Evolutionary conservation across 2,797 vertebrate species (phyloP).

Genomic region (Tympanoctomys barrerae): DNA sequence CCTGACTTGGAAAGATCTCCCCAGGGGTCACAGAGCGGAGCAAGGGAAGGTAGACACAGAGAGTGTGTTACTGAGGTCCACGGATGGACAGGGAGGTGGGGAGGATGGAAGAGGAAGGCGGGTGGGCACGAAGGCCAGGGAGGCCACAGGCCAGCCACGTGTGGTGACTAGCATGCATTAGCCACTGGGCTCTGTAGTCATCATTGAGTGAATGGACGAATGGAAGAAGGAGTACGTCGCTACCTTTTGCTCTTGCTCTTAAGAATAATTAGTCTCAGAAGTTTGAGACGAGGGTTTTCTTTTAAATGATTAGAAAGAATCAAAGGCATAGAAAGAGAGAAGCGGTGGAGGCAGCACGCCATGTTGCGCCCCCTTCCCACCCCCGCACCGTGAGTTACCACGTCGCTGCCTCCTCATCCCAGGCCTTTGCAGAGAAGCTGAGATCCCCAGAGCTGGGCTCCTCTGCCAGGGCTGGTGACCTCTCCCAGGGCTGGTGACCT

Average conservation of each 20-base stretch:
- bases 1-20: neutral
- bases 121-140: neutral
- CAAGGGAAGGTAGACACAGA: neutral
- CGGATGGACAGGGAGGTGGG: fast-evolving
- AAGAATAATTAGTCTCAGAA: neutral
- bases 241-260: neutral
- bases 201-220: neutral
- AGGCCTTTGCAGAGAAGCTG: neutral
- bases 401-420: neutral
- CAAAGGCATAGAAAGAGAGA: neutral
- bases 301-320: neutral
- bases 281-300: neutral
- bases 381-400: neutral
- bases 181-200: neutral
- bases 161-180: fast-evolving
- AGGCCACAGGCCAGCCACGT: fast-evolving
- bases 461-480: neutral
- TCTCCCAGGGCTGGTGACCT: fast-evolving
- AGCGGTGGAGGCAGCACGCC: neutral
- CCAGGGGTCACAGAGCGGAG: neutral
- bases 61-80: neutral
- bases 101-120: neutral
- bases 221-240: neutral
- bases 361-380: neutral
- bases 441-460: no score